Evolutionary conservation across 2,113 vertebrate genomes (phyloP), one percentile per base, ranked within the genome.

Genomic region (Jacana jacana): DNA sequence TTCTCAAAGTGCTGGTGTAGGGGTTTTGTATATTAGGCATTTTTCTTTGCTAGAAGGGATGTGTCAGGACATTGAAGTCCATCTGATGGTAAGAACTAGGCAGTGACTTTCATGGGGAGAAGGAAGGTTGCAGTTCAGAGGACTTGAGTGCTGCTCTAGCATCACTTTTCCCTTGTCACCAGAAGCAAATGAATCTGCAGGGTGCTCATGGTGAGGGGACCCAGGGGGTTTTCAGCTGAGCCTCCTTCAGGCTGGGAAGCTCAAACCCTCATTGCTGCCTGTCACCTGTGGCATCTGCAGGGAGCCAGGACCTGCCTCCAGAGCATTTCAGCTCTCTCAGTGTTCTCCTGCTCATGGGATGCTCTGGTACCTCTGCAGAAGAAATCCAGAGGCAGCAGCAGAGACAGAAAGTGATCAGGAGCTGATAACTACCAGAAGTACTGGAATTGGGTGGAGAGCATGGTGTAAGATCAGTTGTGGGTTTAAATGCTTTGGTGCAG

Each of bases 71-170:
- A 11, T 5, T 42, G 54, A 80, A 85, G 63, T 82, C 81, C 75
- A 73, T 66, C 44, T 82, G 49, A 49, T 25, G 16, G 3, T 31
- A 54, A 93, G 77, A 52, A 55, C 10, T 49, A 93, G 95, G 87
- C 81, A 58, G 33, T 87, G 95, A 94, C 91, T 97, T 95, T 94
- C 61, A 58, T 33, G 91, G 72, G 37, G 22, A 78, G 55, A 40
- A 52, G 39, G 70, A 82, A 94, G 48, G 80, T 63, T 91, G 80
- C 25, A 8, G 52, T 69, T 93, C 2, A 0, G 30, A 54, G 57
- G 58, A 65, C 19, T 73, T 10, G 33, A 81, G 46, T 0, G 6
- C 61, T 72, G 61, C 18, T 92, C 18, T 91, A 33, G 9, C 19
- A n/a, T 72, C 35, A 78, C 37, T n/a, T 95, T 88, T 88, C 24